Conservation (phyloP, 2,797 vertebrate genomes). For the Tachyglossus aculeatus region DNA sequence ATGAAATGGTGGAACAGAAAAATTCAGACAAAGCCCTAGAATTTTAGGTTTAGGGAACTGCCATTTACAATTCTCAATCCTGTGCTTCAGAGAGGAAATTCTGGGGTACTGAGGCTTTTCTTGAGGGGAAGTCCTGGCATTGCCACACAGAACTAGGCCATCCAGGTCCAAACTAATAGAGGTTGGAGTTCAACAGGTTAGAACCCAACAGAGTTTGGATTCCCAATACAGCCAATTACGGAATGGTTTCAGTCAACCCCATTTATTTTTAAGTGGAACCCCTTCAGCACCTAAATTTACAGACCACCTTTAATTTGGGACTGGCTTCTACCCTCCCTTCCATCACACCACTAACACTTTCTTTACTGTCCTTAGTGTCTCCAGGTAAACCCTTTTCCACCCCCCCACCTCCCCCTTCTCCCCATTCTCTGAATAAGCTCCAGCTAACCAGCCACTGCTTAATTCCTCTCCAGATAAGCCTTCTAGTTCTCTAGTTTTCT, state of each 20-base stretch:
- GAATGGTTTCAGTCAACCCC: background rate
- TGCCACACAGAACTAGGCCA: constrained; percentile 6
- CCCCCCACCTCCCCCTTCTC: background rate
- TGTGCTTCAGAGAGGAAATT: background rate
- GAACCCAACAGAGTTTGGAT: constrained; percentile 12
- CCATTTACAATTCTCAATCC: no score
- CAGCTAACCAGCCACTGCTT: background rate
- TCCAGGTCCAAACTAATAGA: constrained; percentile 24
- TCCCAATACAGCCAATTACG: background rate
- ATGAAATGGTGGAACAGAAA: constrained; percentile 30
- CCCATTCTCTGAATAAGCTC: background rate
- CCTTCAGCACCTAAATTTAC: background rate
- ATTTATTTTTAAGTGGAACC: constrained; percentile 1
- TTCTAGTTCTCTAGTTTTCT: background rate
- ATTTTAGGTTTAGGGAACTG: background rate
- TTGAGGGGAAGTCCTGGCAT: background rate
- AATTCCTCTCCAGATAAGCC: background rate
- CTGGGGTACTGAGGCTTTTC: background rate
- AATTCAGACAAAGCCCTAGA: constrained; percentile 1
- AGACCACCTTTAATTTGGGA: background rate
- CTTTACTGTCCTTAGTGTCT: background rate
- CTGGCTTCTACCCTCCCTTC: constrained; percentile 1
- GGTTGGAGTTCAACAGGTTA: constrained; percentile 9
- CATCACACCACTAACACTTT: background rate
- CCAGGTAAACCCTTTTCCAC: no score